phyloP scores from a whole-genome alignment of 2,797 vertebrate genomes.

The Salarias fasciatus region DNA sequence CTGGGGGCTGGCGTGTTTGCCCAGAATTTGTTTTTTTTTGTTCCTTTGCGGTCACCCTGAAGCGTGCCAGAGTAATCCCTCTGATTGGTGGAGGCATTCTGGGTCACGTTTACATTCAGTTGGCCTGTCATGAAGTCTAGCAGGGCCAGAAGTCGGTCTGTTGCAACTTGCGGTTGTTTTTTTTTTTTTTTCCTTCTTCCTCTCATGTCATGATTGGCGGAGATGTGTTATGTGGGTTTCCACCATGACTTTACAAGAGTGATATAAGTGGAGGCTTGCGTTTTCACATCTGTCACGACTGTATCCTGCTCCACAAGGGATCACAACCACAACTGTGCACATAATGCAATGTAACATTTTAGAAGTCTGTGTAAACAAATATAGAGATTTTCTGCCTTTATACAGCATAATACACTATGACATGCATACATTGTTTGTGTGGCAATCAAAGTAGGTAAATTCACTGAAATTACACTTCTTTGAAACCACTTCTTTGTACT shows the following conservation, averaged over 20 bases:
- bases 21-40: constrained; percentile 63
- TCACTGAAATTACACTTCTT: no score
- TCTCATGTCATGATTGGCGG: constrained; percentile 42
- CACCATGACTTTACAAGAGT: not conserved
- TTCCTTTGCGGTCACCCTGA: constrained; percentile 66
- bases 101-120: constrained; percentile 33
- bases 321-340: not conserved
- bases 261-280: constrained; percentile 21
- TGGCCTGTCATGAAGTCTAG: constrained; percentile 29
- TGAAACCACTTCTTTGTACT: no score
- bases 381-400: no score
- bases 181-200: no score
- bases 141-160: constrained; percentile 23
- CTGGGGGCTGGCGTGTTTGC: constrained; percentile 53
- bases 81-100: constrained; percentile 65
- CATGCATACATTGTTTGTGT: no score
- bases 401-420: no score
- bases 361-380: no score
- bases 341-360: no score
- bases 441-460: no score
- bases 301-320: constrained; percentile 34
- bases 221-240: constrained; percentile 43
- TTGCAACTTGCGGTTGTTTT: constrained; percentile 38
- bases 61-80: constrained; percentile 64
- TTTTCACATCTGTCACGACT: constrained; percentile 28